Evolutionary conservation across 2,888 invertebrate species (phyloP), one percentile per base, ranked within the genome.

Genomic region (Drosophila algonquin): DNA sequence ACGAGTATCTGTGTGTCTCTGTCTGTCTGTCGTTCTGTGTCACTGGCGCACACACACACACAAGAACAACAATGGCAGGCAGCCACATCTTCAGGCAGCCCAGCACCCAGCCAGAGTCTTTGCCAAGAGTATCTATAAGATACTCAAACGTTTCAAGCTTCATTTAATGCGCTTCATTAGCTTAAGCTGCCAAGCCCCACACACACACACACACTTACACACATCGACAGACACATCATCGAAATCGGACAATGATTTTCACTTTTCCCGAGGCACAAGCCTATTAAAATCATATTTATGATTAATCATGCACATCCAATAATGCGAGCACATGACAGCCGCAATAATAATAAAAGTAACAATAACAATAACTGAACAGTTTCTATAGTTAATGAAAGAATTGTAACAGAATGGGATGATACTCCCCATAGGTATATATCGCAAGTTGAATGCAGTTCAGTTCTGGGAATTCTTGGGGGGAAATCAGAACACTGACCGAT

Each of bases 141-240:
- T 74, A 74, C 70, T 67, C 64, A 75, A 40, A 46, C 14, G 64
- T 57, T 55, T 40, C 30, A 45, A 50, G 73, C 69, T 52, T 44
- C 67, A 59, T 65, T 77, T 72, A 80, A 80, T 76, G 73, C 70
- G 82, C 85, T 85, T 84, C 87, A 85, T 84, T 84, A 81, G 82
- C 63, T 76, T 70, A 56, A 74, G 63, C 65, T 63, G 27, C 46
- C 63, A 46, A 59, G 51, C 75, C n/a, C 24, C n/a, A 40, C 35
- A 53, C 32, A 27, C 4, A 24, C 40, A 27, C 53, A 46, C 53
- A 52, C 44, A 30, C 48, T 12, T 24, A 30, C 1, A n/a, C 40
- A 40, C 58, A 52, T 47, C 45, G 44, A 52, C 8, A 45, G 44
- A 35, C 46, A 46, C 55, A 32, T 24, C 14, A 40, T 40, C 14